Conservation (phyloP, 2,113 vertebrate species). For the Macrotis lagotis region DNA sequence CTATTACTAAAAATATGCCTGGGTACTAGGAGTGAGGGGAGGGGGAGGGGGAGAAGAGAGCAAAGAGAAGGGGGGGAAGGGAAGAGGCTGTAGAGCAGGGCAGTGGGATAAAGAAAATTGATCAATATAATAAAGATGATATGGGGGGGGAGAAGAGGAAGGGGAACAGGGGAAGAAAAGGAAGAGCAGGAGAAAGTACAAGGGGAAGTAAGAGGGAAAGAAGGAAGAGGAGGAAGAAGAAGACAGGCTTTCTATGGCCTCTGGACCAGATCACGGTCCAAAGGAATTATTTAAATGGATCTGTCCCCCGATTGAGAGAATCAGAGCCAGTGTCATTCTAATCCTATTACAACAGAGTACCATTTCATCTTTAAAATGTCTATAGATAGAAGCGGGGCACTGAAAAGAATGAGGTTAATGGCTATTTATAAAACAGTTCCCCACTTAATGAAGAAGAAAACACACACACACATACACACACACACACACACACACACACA, state of each 20-base stretch:
- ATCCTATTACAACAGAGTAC: background rate
- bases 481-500: no score
- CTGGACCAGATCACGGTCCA: background rate
- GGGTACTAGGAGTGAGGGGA: no score
- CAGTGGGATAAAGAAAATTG: no score
- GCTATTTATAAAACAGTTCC: background rate
- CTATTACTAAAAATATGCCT: no score
- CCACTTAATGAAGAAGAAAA: background rate
- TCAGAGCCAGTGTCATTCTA: background rate
- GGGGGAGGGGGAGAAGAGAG: no score
- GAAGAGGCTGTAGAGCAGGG: no score
- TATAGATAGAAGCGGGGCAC: background rate
- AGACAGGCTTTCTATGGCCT: background rate
- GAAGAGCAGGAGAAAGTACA: background rate
- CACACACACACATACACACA: no score
- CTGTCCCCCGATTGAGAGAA: background rate
- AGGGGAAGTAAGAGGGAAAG: no score
- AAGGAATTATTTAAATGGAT: background rate
- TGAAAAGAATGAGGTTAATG: background rate
- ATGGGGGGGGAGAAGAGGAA: no score
- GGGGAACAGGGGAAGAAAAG: no score
- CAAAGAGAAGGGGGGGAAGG: no score
- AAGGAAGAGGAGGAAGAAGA: background rate
- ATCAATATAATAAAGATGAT: no score
- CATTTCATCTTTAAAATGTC: background rate